Percentiles rank a stretch among this genome's conserved stretches.
These are phyloP conservation scores for Lycaena phlaeas DNA, from an alignment of 2,888 invertebrate genomes.

Conservation along the genomic window DNA sequence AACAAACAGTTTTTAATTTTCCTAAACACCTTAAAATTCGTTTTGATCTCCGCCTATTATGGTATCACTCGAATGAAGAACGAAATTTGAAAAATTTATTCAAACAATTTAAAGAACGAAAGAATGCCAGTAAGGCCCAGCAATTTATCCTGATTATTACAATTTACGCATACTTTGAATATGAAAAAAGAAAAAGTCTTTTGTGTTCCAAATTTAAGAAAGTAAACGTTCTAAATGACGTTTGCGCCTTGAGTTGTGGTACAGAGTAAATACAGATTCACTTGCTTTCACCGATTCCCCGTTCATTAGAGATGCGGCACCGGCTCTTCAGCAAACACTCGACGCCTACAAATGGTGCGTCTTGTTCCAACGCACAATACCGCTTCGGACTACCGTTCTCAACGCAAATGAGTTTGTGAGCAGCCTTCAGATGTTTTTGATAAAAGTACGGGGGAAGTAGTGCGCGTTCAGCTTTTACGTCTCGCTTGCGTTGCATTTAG, in stretches of 20 bases:
- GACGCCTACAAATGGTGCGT: constrained; percentile 49
- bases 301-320: constrained; percentile 57
- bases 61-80: background rate
- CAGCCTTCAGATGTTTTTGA: constrained; percentile 18
- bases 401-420: constrained; percentile 23
- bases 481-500: no score
- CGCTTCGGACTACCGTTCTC: constrained; percentile 1
- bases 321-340: constrained; percentile 53
- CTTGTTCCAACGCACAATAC: constrained; percentile 21
- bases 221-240: constrained; percentile 10
- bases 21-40: background rate
- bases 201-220: constrained; percentile 1
- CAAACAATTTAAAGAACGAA: background rate
- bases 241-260: constrained; percentile 15
- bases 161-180: background rate
- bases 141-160: background rate
- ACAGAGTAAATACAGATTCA: constrained; percentile 33
- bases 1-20: no score
- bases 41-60: background rate
- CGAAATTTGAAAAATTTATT: background rate
- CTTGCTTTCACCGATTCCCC: constrained; percentile 49
- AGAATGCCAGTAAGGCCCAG: background rate
- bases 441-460: no score
- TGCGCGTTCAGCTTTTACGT: no score
- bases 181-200: background rate